Evolutionary conservation across 2,113 vertebrate species (phyloP).

Genomic region (Esox niger): DNA sequence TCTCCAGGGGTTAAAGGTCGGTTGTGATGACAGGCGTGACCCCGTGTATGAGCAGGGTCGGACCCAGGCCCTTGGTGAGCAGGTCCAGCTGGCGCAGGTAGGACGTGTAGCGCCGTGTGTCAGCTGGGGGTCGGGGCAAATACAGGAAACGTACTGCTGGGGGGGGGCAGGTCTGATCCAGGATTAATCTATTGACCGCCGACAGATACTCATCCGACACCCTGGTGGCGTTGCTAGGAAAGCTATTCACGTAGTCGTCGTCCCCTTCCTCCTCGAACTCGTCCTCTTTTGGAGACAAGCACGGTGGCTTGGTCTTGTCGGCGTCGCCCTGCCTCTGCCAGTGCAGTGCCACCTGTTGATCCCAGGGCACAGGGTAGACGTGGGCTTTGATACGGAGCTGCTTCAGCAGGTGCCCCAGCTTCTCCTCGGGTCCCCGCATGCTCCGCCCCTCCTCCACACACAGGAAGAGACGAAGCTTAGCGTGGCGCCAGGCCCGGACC

Average conservation of each 20-base stretch:
- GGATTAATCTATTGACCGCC: slow-evolving; percentile 81
- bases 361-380: slow-evolving; percentile 82
- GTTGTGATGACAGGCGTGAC: slow-evolving; percentile 88
- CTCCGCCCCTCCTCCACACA: slow-evolving; percentile 82
- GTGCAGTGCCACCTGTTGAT: slow-evolving; percentile 80
- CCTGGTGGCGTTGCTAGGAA: slow-evolving; percentile 75
- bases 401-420: slow-evolving; percentile 82
- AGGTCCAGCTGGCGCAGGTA: slow-evolving; percentile 85
- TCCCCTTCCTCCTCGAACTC: slow-evolving; percentile 15
- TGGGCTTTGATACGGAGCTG: slow-evolving; percentile 84
- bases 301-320: not conserved
- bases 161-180: slow-evolving; percentile 62
- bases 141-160: slow-evolving; percentile 86
- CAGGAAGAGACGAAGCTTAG: slow-evolving; percentile 83
- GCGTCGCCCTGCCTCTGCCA: slow-evolving; percentile 75
- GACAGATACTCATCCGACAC: slow-evolving; percentile 81
- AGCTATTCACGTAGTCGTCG: slow-evolving; percentile 72
- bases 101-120: slow-evolving; percentile 77
- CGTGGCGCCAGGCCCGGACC: slow-evolving; percentile 81
- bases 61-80: slow-evolving; percentile 82
- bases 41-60: slow-evolving; percentile 87
- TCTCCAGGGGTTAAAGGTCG: slow-evolving; percentile 74
- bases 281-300: not conserved
- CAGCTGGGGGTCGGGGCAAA: slow-evolving; percentile 82
- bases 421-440: slow-evolving; percentile 77